Conservation (phyloP, 2,888 invertebrate genomes). For the Malacosoma neustria region DNA sequence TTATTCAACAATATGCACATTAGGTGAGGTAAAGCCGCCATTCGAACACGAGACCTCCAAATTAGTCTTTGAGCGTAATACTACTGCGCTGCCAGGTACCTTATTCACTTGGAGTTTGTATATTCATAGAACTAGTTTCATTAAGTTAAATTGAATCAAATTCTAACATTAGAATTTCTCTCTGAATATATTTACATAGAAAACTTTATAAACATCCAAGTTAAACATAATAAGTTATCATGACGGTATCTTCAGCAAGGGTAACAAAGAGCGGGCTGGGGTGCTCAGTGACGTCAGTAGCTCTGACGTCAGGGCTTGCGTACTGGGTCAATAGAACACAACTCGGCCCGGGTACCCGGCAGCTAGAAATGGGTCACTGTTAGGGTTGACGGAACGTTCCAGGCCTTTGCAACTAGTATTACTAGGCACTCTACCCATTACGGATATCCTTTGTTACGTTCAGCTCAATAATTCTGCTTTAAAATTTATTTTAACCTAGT, state of each 20-base stretch:
- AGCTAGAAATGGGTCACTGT: conserved; percentile 57
- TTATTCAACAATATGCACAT: no score
- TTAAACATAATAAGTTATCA: conserved; percentile 1
- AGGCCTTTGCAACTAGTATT: background rate
- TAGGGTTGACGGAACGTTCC: conserved; percentile 16
- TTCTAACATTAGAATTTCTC: background rate
- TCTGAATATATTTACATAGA: background rate
- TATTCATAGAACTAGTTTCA: background rate
- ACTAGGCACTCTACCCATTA: background rate
- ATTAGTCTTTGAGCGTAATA: no score
- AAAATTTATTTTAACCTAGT: no score
- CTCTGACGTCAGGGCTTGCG: conserved; percentile 60
- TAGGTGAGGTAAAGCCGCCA: no score
- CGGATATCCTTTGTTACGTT: background rate
- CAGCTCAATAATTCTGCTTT: background rate
- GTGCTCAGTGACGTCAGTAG: conserved; percentile 47
- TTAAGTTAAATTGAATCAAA: background rate
- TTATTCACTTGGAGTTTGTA: no score
- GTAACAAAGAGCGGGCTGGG: conserved; percentile 40
- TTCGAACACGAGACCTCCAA: no score
- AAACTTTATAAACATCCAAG: background rate
- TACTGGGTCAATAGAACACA: conserved; percentile 62
- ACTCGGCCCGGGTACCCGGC: conserved; percentile 50
- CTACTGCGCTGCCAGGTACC: no score
- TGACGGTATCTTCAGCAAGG: conserved; percentile 18